Base-by-base conservation (phyloP, 2,888 invertebrate genomes). In the Dynastes maya region DNA sequence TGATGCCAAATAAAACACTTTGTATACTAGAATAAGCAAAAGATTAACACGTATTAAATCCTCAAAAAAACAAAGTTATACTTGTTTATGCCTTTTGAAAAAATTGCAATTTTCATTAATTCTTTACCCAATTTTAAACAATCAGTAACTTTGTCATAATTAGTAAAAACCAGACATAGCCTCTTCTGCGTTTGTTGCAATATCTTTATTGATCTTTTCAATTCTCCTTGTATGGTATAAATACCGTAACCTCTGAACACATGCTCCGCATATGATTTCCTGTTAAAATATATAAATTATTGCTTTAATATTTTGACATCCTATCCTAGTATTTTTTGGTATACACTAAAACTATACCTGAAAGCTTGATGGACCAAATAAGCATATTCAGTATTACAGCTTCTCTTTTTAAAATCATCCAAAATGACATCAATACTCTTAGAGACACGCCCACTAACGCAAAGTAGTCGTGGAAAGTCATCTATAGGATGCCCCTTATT, bases 401-500 rank as follows among this genome's bases (percentile, higher is more conserved):
- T 78, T 61, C 90, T 90, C 6, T 90, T 91, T 82, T 91, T 91
- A 61, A 94, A 86, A 65, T 92, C 91, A 78, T 93, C 90, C 11
- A 96, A 87, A 80, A 96, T 89, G 72, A 86, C 88, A 63, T 92
- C 90, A 0, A 96, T 92, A 0, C 94, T 93, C 72, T 94, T 93
- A 84, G 95, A 93, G 0, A 95, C 95, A 65, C 97, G 91, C 0
- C 96, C 96, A 22, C 95, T 94, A 79, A 91, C 92, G 64, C 92
- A 91, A 16, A 95, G 91, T 67, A 97, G 88, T 70, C 96, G 91
- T 0, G 95, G 95, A 0, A 94, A 86, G 82, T 92, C 90, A 83
- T 95, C 95, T 0, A 86, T 84, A 0, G 94, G 93, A 13, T 91
- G 84, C n/a, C 92, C 93, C 2, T 90, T 89, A 85, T 94, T 94